phyloP scores from a whole-genome alignment of 2,797 vertebrate species.

The Iguana delicatissima region DNA sequence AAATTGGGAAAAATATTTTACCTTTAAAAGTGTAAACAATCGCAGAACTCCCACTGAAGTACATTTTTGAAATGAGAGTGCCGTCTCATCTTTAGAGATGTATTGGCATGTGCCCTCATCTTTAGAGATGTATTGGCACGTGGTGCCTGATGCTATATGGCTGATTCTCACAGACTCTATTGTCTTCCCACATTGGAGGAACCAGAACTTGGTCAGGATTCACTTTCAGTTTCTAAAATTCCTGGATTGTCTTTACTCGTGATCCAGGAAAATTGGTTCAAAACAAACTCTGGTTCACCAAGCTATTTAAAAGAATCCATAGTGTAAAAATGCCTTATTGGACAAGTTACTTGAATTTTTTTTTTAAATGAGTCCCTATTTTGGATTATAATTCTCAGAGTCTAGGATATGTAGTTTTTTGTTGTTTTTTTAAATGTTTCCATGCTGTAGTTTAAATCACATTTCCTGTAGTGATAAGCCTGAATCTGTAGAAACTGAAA shows the following conservation, averaged over 20 bases:
- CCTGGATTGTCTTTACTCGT: neutral
- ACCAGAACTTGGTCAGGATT: neutral
- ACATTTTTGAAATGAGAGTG: neutral
- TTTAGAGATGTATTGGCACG: no score
- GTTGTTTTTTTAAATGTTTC: no score
- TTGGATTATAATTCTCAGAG: no score
- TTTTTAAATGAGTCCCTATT: neutral
- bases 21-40: neutral
- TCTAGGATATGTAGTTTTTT: no score
- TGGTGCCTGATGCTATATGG: no score
- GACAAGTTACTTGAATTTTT: neutral
- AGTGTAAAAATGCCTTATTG: neutral
- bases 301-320: neutral
- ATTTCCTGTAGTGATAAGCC: neutral
- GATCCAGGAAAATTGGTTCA: neutral
- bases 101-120: no score
- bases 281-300: neutral
- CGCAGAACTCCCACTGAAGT: no score
- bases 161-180: neutral
- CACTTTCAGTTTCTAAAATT: neutral
- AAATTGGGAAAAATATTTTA: neutral
- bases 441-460: neutral
- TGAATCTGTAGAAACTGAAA: neutral
- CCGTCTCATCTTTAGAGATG: no score
- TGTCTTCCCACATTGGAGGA: neutral